Percentiles rank a stretch among this genome's conserved stretches.
Conservation (phyloP, 2,797 vertebrate species). For the Sebastes itinus region DNA sequence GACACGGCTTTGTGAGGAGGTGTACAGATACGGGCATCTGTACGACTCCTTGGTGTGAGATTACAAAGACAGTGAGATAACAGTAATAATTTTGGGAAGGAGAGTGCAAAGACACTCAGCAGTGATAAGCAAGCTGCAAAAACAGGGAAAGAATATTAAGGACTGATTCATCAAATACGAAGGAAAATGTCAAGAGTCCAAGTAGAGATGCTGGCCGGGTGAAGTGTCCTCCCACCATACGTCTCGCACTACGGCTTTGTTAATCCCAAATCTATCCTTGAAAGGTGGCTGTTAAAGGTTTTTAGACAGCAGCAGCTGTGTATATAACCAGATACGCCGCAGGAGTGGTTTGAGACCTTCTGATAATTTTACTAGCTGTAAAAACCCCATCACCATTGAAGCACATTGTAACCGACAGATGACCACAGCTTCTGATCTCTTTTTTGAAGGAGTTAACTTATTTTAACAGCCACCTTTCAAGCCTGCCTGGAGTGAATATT, state of each 20-base stretch:
- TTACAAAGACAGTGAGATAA: conserved; percentile 40
- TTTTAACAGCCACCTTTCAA: conserved; percentile 10
- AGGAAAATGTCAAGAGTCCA: conserved; percentile 28
- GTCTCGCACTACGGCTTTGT: neutral
- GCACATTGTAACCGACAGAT: neutral
- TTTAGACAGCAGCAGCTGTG: neutral
- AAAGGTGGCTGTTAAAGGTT: conserved; percentile 23
- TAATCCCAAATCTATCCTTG: conserved; percentile 14
- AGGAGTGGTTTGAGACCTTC: neutral
- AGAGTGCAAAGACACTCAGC: conserved; percentile 6
- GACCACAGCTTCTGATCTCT: neutral
- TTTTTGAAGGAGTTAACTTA: neutral
- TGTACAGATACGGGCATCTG: conserved; percentile 1
- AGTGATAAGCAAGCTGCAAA: conserved; percentile 31
- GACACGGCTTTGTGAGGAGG: conserved; percentile 6
- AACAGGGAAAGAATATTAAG: conserved; percentile 19
- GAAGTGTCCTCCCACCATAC: conserved; percentile 22
- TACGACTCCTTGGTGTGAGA: conserved; percentile 15
- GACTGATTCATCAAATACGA: conserved; percentile 19
- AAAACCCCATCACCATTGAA: neutral
- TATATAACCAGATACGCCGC: neutral
- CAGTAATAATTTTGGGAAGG: conserved; percentile 28
- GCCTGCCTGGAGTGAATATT: neutral
- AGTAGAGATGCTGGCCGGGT: neutral
- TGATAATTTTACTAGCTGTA: neutral